phyloP scores from a whole-genome alignment of 1,140 invertebrate species.

The Parapsyche elsis region DNA sequence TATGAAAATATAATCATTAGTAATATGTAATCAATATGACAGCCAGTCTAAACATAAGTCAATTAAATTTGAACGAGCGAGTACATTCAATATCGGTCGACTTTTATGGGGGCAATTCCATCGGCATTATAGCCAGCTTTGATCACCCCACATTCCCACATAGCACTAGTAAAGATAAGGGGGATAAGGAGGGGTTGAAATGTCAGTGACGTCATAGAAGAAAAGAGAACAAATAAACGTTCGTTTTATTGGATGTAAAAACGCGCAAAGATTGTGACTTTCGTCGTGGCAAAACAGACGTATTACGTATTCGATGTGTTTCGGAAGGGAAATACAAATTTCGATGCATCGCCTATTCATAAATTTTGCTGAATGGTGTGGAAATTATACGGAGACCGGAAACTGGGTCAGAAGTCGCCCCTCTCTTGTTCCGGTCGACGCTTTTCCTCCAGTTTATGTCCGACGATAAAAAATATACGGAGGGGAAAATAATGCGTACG shows the following conservation, averaged over 20 bases:
- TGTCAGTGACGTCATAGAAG: not conserved
- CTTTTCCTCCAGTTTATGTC: constrained; percentile 3
- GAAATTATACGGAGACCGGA: not conserved
- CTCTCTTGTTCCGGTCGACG: not conserved
- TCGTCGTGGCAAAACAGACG: too few relatives aligned
- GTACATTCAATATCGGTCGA: not conserved
- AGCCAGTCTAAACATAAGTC: too few relatives aligned
- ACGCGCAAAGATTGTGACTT: not conserved
- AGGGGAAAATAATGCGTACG: not conserved
- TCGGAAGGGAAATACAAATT: not conserved
- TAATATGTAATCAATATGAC: too few relatives aligned
- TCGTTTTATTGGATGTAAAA: not conserved
- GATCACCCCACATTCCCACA: not conserved
- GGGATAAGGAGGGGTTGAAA: not conserved
- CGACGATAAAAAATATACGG: constrained; percentile 5
- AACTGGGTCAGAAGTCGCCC: constrained; percentile 11
- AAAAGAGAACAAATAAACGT: not conserved
- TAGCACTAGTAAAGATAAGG: too few relatives aligned
- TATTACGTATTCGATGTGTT: not conserved
- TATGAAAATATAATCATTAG: too few relatives aligned
- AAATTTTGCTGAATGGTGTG: not conserved
- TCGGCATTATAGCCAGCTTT: constrained; percentile 8
- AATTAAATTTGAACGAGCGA: too few relatives aligned
- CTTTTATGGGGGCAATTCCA: constrained; percentile 10
- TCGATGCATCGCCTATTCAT: constrained; percentile 11